A percentile compares a stretch with the other conserved stretches of the same genome.
phyloP scores from a whole-genome alignment of 2,888 invertebrate species.

The Acholoe squamosa region DNA sequence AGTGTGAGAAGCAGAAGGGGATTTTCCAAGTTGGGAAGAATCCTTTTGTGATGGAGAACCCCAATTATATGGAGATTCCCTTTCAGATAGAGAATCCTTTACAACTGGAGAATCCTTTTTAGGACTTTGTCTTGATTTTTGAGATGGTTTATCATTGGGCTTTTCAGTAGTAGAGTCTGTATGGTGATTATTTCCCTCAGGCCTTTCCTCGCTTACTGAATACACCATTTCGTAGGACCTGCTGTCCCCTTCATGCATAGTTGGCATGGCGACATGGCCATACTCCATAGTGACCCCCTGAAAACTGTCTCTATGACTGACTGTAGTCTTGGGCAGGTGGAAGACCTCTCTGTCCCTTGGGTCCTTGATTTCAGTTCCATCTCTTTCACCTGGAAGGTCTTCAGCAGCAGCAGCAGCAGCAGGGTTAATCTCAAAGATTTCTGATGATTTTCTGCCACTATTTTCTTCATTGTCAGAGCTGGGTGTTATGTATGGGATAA shows the following conservation, averaged over 20 bases:
- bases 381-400: background rate
- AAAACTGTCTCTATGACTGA: background rate
- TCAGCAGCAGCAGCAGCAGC: no score
- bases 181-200: no score
- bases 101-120: no score
- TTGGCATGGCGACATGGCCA: background rate
- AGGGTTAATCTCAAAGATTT: background rate
- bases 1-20: background rate
- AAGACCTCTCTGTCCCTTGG: background rate
- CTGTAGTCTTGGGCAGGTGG: background rate
- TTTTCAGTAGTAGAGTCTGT: no score
- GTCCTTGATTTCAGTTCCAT: background rate
- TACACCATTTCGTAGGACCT: conserved; percentile 32
- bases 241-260: conserved; percentile 22
- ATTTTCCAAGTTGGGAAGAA: background rate
- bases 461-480: no score
- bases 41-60: no score
- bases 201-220: background rate
- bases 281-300: background rate
- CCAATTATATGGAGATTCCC: no score
- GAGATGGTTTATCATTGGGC: no score
- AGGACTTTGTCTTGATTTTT: no score
- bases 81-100: no score
- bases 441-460: background rate
- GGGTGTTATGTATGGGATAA: no score